Conservation (phyloP, 37 sponge, comb jelly and placozoan species). For the Agelas oroides region DNA sequence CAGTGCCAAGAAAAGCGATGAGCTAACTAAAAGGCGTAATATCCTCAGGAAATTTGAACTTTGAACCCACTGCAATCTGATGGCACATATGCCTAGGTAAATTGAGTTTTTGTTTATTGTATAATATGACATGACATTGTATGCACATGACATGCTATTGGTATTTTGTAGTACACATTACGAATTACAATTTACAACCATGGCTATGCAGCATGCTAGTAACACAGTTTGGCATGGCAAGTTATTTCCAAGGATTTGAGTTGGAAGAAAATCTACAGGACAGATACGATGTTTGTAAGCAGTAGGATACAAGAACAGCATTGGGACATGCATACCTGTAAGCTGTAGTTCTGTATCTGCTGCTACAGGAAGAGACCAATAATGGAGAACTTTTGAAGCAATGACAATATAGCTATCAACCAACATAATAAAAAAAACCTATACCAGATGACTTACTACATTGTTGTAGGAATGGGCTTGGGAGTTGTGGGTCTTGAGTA, state of each 20-base stretch:
- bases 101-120: not conserved
- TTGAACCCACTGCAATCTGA: slow-evolving; percentile 7
- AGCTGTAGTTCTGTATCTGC: slow-evolving; percentile 43
- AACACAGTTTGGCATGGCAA: no score
- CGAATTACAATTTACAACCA: no score
- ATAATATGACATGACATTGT: not conserved
- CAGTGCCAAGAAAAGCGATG: slow-evolving; percentile 88
- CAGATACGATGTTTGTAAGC: no score
- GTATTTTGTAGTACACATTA: no score
- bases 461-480: slow-evolving; percentile 66
- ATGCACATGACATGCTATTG: not conserved
- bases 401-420: no score
- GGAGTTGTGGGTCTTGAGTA: slow-evolving; percentile 10
- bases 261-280: slow-evolving; percentile 23
- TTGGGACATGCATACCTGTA: not conserved
- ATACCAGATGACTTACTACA: slow-evolving; percentile 56
- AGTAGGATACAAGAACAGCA: not conserved
- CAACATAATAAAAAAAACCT: no score
- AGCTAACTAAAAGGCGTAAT: slow-evolving; percentile 84
- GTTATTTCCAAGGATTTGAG: slow-evolving; percentile 46
- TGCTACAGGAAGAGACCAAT: slow-evolving; percentile 29
- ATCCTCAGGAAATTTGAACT: slow-evolving; percentile 89
- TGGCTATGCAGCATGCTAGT: no score
- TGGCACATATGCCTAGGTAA: not conserved
- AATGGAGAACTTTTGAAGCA: not conserved